phyloP scores from a whole-genome alignment of 2,797 vertebrate genomes.

The Cossypha caffra region DNA sequence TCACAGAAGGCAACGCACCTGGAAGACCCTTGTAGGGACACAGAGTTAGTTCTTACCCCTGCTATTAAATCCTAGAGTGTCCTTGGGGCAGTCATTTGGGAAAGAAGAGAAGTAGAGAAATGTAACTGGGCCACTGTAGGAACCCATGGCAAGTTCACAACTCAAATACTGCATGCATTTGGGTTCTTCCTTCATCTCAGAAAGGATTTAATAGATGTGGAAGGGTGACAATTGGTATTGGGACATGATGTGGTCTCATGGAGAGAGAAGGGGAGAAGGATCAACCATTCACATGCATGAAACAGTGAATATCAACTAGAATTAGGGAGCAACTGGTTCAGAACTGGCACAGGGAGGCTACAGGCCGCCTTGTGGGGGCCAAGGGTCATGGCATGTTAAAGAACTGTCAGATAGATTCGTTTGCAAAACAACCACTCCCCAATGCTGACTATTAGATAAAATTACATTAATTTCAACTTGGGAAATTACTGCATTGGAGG shows the following conservation, averaged over 20 bases:
- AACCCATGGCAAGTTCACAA: not conserved
- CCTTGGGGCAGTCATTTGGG: not conserved
- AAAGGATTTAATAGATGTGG: not conserved
- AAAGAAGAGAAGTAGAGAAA: not conserved
- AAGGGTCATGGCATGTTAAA: not conserved
- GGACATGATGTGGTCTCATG: not conserved
- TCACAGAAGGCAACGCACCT: not conserved
- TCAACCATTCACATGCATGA: not conserved
- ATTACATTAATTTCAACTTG: rapidly evolving
- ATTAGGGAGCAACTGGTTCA: not conserved
- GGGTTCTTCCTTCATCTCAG: not conserved
- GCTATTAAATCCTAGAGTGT: not conserved
- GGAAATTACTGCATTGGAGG: not conserved
- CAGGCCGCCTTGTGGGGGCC: rapidly evolving
- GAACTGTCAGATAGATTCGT: not conserved
- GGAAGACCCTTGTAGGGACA: not conserved
- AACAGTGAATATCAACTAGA: not conserved
- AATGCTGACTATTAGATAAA: not conserved
- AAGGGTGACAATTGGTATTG: not conserved
- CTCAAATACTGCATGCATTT: not conserved
- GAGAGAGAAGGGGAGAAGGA: not conserved
- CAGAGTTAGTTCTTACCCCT: not conserved
- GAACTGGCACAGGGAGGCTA: not conserved
- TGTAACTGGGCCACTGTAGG: not conserved
- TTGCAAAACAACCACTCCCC: not conserved